Percentiles rank a stretch among this genome's conserved stretches.
phyloP scores from a whole-genome alignment of 2,888 invertebrate genomes.

The Brachyptera putata region DNA sequence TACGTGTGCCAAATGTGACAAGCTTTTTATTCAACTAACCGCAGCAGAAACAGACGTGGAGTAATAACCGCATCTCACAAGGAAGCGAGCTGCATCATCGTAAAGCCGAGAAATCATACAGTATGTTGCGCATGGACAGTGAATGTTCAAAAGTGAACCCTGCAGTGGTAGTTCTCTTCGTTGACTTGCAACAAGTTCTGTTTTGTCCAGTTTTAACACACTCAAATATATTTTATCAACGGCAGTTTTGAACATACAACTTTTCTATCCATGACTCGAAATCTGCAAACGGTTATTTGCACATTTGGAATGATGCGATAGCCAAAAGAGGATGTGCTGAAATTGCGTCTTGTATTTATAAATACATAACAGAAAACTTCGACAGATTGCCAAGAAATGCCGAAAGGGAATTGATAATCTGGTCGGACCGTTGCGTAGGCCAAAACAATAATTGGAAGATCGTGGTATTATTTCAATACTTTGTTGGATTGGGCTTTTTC shows the following conservation, averaged over 20 bases:
- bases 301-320: constrained; percentile 10
- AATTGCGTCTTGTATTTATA: neutral
- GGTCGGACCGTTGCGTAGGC: constrained; percentile 13
- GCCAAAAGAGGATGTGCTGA: constrained; percentile 8
- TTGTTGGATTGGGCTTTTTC: neutral
- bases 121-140: no score
- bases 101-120: constrained; percentile 1
- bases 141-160: no score
- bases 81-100: constrained; percentile 15
- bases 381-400: neutral
- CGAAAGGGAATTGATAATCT: constrained; percentile 4
- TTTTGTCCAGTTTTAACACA: constrained; percentile 16
- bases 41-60: neutral
- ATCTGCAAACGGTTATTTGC: neutral
- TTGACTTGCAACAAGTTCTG: no score
- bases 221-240: constrained; percentile 10
- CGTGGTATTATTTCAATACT: neutral
- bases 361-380: neutral
- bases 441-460: constrained; percentile 18
- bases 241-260: constrained; percentile 14
- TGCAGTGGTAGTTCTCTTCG: no score
- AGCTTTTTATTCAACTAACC: constrained; percentile 1
- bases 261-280: neutral
- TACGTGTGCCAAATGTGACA: constrained; percentile 14
- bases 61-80: neutral